Base-by-base conservation (phyloP, 1,140 invertebrate genomes). In the Drosophila takahashii region DNA sequence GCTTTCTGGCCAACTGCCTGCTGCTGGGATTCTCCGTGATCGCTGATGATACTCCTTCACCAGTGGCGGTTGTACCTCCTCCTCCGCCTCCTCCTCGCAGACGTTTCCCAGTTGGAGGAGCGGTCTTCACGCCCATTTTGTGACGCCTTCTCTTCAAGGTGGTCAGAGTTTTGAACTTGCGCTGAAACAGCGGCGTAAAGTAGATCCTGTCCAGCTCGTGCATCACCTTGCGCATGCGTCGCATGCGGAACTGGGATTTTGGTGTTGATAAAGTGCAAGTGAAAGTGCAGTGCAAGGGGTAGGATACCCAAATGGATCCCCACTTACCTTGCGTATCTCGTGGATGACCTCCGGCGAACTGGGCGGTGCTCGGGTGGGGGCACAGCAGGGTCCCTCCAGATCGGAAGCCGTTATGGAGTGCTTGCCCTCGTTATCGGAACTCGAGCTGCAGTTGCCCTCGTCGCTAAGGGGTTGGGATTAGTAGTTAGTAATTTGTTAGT, bases 381-480 rank as follows among this genome's bases (percentile, higher is more conserved):
- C 87, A 80, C 92, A 92, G 60, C 92, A 92, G 10, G 91, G 91
- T 36, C 92, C 92, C 57, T 92, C 92, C 29, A 92, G 60, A 58
- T 92, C 92, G 18, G 92, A 92, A 10, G 79, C 73, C 3, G 85
- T 85, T 53, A 79, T 81, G 3, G 81, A 87, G 61, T 74, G 81
- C 52, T 91, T 92, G 59, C 90, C 87, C 52, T 92, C 91, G 42
- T 92, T 92, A 29, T 92, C 91, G 10, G 91, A 92, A 69, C 94
- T 95, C 22, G 94, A 95, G 16, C 95, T 96, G n/a, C 95, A 95
- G 72, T 96, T 95, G 15, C 96, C 96, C 91, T 96, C 96, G 80
- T 96, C 95, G 92, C 96, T 96, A 51, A 42, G 32, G 44, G 61
- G n/a, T 69, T 58, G 5, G 9, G 22, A 47, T 73, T 66, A 47